Conservation (phyloP, 92 coral and sea anemone species). For the Pocillopora meandrina region DNA sequence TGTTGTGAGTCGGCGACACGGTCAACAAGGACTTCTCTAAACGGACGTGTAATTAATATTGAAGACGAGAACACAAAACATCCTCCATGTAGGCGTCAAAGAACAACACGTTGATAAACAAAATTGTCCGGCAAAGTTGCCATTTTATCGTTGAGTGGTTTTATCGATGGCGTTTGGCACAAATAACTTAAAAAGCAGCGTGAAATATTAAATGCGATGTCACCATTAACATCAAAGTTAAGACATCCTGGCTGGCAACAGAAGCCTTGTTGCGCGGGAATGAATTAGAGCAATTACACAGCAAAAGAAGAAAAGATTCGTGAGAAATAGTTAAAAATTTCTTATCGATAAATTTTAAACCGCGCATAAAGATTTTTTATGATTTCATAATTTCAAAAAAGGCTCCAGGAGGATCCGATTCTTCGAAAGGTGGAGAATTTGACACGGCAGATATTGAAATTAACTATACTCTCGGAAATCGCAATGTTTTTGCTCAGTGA, state of each 20-base stretch:
- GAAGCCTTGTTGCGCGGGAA: background rate
- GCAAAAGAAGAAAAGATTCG: background rate
- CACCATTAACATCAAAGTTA: background rate
- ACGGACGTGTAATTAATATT: background rate
- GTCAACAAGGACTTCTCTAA: background rate
- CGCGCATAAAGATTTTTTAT: too few species aligned
- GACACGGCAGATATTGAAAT: background rate
- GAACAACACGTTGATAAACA: background rate
- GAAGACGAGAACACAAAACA: background rate
- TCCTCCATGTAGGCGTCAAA: background rate
- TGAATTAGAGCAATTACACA: background rate
- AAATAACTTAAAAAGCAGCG: background rate
- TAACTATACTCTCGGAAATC: background rate
- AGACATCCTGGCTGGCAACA: background rate
- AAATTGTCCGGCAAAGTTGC: background rate
- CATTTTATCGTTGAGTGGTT: background rate
- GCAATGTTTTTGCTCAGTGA: background rate
- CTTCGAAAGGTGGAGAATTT: background rate
- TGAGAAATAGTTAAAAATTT: background rate
- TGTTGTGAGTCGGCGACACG: too few species aligned
- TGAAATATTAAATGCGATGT: background rate
- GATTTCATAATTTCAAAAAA: background rate
- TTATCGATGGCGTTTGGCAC: background rate
- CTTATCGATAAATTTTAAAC: too few species aligned
- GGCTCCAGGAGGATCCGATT: background rate